These are phyloP conservation scores for Monarcha castaneiventris DNA, from an alignment of 2,113 vertebrate species.

Conservation along the genomic window DNA sequence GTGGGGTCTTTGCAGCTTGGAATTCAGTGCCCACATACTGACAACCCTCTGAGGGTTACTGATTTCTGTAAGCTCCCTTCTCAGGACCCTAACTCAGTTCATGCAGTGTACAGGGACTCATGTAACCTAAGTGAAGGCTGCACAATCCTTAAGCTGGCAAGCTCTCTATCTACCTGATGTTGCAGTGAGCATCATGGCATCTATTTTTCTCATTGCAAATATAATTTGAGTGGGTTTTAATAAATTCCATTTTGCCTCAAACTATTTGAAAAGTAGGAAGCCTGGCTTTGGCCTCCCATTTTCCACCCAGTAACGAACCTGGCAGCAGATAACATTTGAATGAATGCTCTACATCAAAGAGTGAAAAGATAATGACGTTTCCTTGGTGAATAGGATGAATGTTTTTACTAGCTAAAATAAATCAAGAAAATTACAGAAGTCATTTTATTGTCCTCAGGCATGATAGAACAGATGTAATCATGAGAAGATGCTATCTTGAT, in stretches of 20 bases:
- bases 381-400: not conserved
- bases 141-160: not conserved
- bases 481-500: slow-evolving; percentile 10
- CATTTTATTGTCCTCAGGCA: slow-evolving; percentile 14
- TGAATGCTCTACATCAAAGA: not conserved
- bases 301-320: not conserved
- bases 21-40: not conserved
- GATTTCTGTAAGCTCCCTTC: not conserved
- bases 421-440: slow-evolving; percentile 30
- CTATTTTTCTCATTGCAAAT: not conserved
- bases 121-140: not conserved
- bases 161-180: not conserved
- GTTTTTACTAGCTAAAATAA: not conserved
- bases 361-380: not conserved
- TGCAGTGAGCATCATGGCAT: not conserved
- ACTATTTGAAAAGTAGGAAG: not conserved
- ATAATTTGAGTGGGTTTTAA: not conserved
- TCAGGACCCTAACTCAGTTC: not conserved
- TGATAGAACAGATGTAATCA: slow-evolving; percentile 9
- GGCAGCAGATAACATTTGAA: not conserved
- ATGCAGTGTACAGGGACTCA: not conserved
- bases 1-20: not conserved
- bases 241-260: not conserved
- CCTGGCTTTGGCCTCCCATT: not conserved
- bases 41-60: not conserved